A percentile compares a stretch with the other conserved stretches of the same genome.
phyloP scores from a whole-genome alignment of 2,113 vertebrate species.

The Esox niger region DNA sequence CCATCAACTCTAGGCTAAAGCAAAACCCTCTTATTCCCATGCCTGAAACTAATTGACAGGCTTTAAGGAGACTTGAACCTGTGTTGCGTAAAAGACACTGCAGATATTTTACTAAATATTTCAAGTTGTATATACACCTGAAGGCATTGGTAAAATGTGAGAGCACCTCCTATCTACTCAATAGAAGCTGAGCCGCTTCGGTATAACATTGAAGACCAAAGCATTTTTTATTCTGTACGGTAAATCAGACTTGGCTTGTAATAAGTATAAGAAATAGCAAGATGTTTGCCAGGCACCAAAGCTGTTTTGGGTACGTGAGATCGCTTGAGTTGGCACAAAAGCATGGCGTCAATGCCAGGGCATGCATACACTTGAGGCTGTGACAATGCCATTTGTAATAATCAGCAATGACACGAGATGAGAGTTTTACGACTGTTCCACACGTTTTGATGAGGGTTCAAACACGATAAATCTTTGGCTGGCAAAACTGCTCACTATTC shows the following conservation, averaged over 20 bases:
- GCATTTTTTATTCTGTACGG: conserved; percentile 32
- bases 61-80: too few relatives aligned
- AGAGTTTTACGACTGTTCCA: too few relatives aligned
- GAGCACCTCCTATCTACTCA: neutral
- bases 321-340: conserved; percentile 50
- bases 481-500: too few relatives aligned
- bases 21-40: neutral
- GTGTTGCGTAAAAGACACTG: too few relatives aligned
- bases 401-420: conserved; percentile 39
- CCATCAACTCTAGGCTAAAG: neutral
- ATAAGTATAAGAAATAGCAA: conserved; percentile 40
- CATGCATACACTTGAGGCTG: too few relatives aligned
- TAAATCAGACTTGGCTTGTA: conserved; percentile 31
- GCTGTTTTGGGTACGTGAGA: conserved; percentile 48
- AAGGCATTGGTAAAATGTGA: neutral
- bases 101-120: too few relatives aligned
- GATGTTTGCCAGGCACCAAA: conserved; percentile 48
- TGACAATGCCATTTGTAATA: conserved; percentile 53
- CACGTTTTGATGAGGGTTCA: too few relatives aligned
- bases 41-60: neutral
- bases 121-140: too few relatives aligned
- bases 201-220: conserved; percentile 11
- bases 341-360: conserved; percentile 31
- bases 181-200: neutral
- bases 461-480: too few relatives aligned